Evolutionary conservation across 2,113 vertebrate species (phyloP).

Genomic region (Misgurnus anguillicaudatus): DNA sequence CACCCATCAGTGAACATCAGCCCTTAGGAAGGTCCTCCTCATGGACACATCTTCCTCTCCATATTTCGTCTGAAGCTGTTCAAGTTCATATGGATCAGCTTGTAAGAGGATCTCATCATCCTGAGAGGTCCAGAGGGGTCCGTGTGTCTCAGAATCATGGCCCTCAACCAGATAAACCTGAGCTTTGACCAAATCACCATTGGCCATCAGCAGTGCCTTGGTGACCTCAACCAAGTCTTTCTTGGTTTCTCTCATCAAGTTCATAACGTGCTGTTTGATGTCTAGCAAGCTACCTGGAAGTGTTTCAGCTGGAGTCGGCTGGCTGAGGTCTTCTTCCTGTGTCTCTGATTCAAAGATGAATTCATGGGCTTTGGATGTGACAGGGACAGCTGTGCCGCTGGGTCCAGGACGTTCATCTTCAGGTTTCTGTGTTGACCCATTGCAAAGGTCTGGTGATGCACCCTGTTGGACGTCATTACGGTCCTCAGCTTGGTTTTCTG

Average conservation of each 20-base stretch:
- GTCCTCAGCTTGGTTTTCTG: neutral
- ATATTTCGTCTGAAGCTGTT: constrained; percentile 65
- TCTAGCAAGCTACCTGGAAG: constrained; percentile 55
- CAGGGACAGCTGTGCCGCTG: neutral
- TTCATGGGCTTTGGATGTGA: constrained; percentile 60
- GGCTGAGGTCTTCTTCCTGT: constrained; percentile 61
- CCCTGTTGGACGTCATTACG: neutral
- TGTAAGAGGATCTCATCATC: constrained; percentile 66
- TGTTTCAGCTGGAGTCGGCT: neutral
- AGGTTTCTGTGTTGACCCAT: neutral
- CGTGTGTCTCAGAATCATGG: constrained; percentile 20
- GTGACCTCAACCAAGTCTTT: constrained; percentile 81
- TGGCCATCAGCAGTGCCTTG: constrained; percentile 87
- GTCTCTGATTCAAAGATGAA: constrained; percentile 71
- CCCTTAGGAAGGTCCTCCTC: constrained; percentile 66
- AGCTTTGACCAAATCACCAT: constrained; percentile 79
- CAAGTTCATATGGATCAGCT: constrained; percentile 30
- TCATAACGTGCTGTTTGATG: constrained; percentile 66
- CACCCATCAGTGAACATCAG: neutral
- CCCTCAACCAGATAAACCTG: constrained; percentile 74
- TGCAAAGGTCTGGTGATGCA: neutral
- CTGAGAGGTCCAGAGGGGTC: constrained; percentile 58
- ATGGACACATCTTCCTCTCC: constrained; percentile 63
- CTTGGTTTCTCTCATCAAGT: constrained; percentile 79
- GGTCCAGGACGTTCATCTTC: constrained; percentile 1